Percentiles rank a stretch among this genome's conserved stretches.
phyloP scores from a whole-genome alignment of 2,888 invertebrate species.

The Halictus ligatus region DNA sequence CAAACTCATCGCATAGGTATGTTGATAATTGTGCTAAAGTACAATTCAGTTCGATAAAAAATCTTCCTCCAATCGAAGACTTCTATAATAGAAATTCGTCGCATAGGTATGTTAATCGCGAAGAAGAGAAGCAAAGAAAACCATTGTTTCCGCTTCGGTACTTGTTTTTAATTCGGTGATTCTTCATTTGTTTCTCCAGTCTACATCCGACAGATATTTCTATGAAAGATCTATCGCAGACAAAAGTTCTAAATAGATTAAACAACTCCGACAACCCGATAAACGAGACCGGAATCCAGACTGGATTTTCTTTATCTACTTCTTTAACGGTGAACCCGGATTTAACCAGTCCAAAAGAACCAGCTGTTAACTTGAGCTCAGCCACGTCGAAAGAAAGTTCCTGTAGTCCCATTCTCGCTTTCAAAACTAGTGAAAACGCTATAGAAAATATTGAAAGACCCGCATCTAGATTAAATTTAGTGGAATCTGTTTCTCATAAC shows the following conservation, averaged over 20 bases:
- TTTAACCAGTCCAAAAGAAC: slow-evolving; percentile 73
- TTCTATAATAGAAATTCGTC: neutral
- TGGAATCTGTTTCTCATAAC: neutral
- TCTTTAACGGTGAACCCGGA: slow-evolving; percentile 73
- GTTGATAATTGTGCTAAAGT: slow-evolving; percentile 18
- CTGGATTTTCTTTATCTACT: slow-evolving; percentile 64
- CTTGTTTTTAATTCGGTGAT: neutral
- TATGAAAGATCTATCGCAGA: slow-evolving; percentile 65
- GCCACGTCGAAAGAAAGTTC: slow-evolving; percentile 86
- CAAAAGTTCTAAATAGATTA: slow-evolving; percentile 52
- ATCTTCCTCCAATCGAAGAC: neutral
- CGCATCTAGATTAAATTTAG: slow-evolving; percentile 55
- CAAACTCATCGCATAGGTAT: slow-evolving; percentile 14
- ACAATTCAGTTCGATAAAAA: neutral
- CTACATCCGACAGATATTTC: slow-evolving; percentile 68
- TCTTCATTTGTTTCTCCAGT: slow-evolving; percentile 23
- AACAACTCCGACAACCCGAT: slow-evolving; percentile 57
- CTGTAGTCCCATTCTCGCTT: slow-evolving; percentile 85
- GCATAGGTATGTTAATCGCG: slow-evolving; percentile 8
- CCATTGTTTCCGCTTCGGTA: neutral
- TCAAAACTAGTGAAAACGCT: slow-evolving; percentile 66
- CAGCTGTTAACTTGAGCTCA: slow-evolving; percentile 75
- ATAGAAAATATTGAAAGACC: slow-evolving; percentile 85
- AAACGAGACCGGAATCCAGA: slow-evolving; percentile 59
- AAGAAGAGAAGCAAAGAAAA: neutral